phyloP scores from a whole-genome alignment of 2,797 vertebrate species.

The Platalea minor region DNA sequence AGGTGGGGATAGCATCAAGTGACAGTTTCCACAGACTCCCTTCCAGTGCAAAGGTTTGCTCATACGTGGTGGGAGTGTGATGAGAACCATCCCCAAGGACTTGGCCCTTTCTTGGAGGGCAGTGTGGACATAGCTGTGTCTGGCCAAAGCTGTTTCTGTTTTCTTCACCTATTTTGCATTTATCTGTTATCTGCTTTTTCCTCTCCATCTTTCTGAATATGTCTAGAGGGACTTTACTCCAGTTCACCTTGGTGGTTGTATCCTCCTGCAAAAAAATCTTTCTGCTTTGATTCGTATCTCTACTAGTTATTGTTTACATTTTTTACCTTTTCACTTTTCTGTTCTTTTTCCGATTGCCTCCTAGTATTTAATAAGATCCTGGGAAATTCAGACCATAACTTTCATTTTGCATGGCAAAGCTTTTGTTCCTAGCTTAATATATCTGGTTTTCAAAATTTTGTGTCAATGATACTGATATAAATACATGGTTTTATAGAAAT shows the following conservation, averaged over 20 bases:
- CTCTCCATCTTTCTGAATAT: background rate
- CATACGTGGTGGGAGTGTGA: rapidly evolving
- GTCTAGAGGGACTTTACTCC: background rate
- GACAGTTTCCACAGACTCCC: background rate
- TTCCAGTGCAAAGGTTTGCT: background rate
- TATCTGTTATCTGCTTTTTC: background rate
- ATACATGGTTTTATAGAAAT: background rate
- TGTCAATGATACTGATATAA: background rate
- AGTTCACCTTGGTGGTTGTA: background rate
- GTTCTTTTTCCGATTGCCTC: background rate
- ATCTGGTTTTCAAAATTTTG: background rate
- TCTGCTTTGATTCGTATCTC: background rate
- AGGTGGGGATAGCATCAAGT: background rate
- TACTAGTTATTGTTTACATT: background rate
- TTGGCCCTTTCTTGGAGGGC: background rate
- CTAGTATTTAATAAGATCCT: background rate
- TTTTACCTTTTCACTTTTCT: background rate
- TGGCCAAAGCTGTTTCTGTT: background rate
- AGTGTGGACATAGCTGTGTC: background rate
- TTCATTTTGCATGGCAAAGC: background rate
- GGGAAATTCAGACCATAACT: background rate
- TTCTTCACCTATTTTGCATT: background rate
- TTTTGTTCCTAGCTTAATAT: background rate
- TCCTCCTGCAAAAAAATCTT: background rate
- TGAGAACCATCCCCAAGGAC: background rate